phyloP scores from a whole-genome alignment of 1,140 invertebrate genomes.

The Drosophila sechellia region DNA sequence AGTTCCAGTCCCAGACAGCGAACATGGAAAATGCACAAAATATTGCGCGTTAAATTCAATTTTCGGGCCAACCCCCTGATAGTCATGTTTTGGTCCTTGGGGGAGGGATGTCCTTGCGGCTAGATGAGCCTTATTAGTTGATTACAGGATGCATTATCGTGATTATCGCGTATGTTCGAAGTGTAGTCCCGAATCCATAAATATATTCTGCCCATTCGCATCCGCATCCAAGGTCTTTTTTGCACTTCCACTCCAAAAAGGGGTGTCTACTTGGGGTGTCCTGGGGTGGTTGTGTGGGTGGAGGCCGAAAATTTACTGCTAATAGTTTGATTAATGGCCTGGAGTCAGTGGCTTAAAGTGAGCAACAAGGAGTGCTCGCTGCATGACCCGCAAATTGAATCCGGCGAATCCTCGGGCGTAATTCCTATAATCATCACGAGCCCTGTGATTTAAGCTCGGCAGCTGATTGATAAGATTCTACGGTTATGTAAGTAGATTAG shows the following conservation, averaged over 20 bases:
- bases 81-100: not conserved
- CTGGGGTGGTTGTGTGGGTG: slow-evolving; percentile 13
- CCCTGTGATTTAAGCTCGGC: slow-evolving; percentile 26
- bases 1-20: not conserved
- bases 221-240: slow-evolving; percentile 24
- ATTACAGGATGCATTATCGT: slow-evolving; percentile 85
- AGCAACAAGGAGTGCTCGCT: slow-evolving; percentile 34
- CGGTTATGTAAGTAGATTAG: slow-evolving; percentile 63
- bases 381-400: slow-evolving; percentile 26
- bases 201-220: slow-evolving; percentile 40
- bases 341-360: slow-evolving; percentile 54
- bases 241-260: slow-evolving; percentile 34
- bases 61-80: slow-evolving; percentile 57
- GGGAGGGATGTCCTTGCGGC: slow-evolving; percentile 58
- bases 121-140: slow-evolving; percentile 84
- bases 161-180: slow-evolving; percentile 78
- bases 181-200: slow-evolving; percentile 53
- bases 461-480: slow-evolving; percentile 71
- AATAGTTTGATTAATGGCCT: slow-evolving; percentile 84
- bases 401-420: slow-evolving; percentile 34
- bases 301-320: slow-evolving; percentile 65
- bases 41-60: slow-evolving; percentile 85
- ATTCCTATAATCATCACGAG: slow-evolving; percentile 56
- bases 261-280: slow-evolving; percentile 51
- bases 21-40: slow-evolving; percentile 80